phyloP scores from a whole-genome alignment of 2,113 vertebrate species.

The Anolis sagrei region DNA sequence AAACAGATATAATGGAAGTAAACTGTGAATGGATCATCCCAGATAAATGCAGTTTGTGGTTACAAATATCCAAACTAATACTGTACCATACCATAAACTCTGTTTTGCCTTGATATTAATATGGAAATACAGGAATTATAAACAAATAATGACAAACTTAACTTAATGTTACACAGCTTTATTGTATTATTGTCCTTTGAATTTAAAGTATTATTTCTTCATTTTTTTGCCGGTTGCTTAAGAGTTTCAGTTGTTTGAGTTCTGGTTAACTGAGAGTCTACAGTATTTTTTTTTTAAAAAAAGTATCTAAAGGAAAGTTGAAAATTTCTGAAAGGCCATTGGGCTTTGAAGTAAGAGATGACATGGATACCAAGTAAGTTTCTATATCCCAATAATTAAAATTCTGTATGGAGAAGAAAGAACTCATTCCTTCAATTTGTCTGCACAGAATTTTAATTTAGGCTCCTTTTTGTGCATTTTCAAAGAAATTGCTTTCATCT shows the following conservation, averaged over 20 bases:
- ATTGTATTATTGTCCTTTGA: no score
- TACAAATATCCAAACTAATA: no score
- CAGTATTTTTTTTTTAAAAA: not conserved
- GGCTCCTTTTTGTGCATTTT: slow-evolving; percentile 48
- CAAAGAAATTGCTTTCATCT: slow-evolving; percentile 53
- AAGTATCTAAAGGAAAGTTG: slow-evolving; percentile 33
- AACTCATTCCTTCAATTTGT: not conserved
- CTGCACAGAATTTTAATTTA: slow-evolving; percentile 1
- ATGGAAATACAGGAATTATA: no score
- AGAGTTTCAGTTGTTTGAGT: no score
- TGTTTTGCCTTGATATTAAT: no score
- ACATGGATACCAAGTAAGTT: not conserved
- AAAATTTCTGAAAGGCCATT: not conserved
- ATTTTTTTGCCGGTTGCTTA: no score
- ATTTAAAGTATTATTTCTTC: no score
- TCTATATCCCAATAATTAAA: not conserved
- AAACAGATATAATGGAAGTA: slow-evolving; percentile 30
- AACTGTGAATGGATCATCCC: not conserved
- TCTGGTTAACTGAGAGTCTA: no score
- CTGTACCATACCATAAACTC: no score
- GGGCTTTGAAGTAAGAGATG: not conserved
- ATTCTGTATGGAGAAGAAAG: slow-evolving; percentile 1
- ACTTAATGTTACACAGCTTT: no score
- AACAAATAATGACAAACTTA: no score
- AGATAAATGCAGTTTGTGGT: no score